Evolutionary conservation across 2,888 invertebrate species (phyloP), one percentile per base, ranked within the genome.

Genomic region (Omphaloscelis lunosa): DNA sequence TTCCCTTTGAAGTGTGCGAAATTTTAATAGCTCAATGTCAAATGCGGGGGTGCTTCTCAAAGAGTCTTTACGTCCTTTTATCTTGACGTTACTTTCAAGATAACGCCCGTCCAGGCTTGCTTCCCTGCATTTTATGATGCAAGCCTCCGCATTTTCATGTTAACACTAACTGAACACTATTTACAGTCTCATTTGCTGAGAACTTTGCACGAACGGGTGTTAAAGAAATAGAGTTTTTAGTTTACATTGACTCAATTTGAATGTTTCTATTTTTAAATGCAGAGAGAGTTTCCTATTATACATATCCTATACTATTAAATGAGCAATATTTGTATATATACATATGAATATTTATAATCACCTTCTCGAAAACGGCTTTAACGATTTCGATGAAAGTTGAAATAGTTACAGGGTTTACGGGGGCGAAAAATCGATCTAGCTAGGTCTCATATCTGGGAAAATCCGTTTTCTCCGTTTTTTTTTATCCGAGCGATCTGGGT

Each of bases 21-120:
- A 84, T 85, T 84, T 84, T 79, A 72, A 88, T 84, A 88, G 81
- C 87, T 84, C 84, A 80, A 78, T 79, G 82, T 88, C 89, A 79
- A 80, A 86, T 80, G 78, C 74, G 65, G 84, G 73, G 63, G 48
- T 72, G 72, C 73, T 73, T 82, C 65, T 75, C 76, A 85, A 76
- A 81, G 83, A 79, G 72, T 74, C 84, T 87, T 83, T 77, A 84
- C 69, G 78, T 87, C 74, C 75, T 89, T 90, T 90, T 84, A 86
- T 84, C 81, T 88, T 72, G 73, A 82, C 79, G 75, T 77, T 78
- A 80, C 86, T 87, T 86, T 84, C 79, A 84, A 83, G 84, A 85
- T 86, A 83, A 83, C 73, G 75, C 66, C 69, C 53, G 75, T 75
- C 77, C 80, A 80, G 67, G 65, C 79, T 77, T 70, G 74, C 79